A percentile compares a stretch with the other conserved stretches of the same genome.
phyloP scores from a whole-genome alignment of 2,888 invertebrate species.

The Andricus curvator region DNA sequence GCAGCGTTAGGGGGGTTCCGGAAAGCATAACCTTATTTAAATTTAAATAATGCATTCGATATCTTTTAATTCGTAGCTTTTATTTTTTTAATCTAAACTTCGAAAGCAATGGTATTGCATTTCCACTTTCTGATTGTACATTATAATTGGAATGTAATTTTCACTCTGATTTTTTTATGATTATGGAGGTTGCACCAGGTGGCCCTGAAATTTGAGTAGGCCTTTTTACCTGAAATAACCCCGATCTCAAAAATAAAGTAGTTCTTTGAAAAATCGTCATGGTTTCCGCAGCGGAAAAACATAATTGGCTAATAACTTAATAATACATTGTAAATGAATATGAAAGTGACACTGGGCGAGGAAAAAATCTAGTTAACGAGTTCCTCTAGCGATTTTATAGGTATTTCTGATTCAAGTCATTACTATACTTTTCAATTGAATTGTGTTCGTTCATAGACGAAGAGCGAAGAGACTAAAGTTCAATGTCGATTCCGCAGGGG shows the following conservation, averaged over 20 bases:
- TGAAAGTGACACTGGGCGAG: not conserved
- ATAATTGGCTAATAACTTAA: constrained; percentile 17
- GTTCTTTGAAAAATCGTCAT: not conserved
- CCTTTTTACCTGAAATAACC: not conserved
- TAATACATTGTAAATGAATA: not conserved
- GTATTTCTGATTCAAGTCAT: not conserved
- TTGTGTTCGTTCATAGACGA: not conserved
- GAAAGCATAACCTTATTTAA: constrained; percentile 6
- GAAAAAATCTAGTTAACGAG: not conserved
- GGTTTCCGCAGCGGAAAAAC: not conserved
- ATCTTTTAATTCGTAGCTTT: not conserved
- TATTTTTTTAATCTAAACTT: not conserved
- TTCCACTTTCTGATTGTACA: not conserved
- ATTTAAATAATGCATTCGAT: constrained; percentile 27
- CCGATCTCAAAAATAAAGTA: not conserved
- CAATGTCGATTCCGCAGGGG: constrained; percentile 7
- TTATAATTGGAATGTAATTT: not conserved
- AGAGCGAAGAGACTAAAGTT: not conserved
- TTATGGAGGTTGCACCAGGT: not conserved
- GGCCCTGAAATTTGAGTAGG: not conserved
- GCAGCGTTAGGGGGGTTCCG: constrained; percentile 8
- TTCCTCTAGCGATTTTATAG: not conserved
- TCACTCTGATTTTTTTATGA: not conserved
- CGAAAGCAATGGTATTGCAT: not conserved
- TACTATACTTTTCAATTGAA: not conserved